Conservation (phyloP, 2,113 vertebrate species). For the Glaucomys volans region DNA sequence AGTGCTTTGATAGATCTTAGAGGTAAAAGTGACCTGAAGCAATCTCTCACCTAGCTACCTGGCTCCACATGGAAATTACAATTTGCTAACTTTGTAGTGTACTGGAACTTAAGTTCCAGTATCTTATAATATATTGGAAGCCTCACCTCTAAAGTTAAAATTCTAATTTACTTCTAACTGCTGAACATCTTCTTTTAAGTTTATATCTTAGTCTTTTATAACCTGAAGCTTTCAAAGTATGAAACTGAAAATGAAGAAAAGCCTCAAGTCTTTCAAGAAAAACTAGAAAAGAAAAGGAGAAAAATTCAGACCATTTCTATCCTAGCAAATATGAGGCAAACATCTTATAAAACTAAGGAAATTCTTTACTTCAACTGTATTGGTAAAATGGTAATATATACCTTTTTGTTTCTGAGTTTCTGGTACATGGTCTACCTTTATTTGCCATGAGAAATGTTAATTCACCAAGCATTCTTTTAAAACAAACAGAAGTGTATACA, state of each 20-base stretch:
- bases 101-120: neutral
- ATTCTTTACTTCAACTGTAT: neutral
- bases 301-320: neutral
- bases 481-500: neutral
- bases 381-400: neutral
- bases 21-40: neutral
- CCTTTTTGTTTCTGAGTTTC: neutral
- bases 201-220: neutral
- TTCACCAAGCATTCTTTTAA: neutral
- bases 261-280: slow-evolving; percentile 13
- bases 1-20: neutral
- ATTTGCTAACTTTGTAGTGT: neutral
- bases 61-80: neutral
- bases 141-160: neutral
- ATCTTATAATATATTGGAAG: neutral
- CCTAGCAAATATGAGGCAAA: neutral
- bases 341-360: slow-evolving; percentile 36
- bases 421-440: slow-evolving; percentile 3
- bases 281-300: neutral
- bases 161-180: neutral
- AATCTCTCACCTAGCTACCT: neutral
- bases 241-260: slow-evolving; percentile 3
- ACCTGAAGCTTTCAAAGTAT: slow-evolving; percentile 19
- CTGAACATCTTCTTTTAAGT: neutral
- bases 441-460: neutral